These are phyloP conservation scores for Brachyistius frenatus DNA, from an alignment of 2,113 vertebrate species.

Conservation along the genomic window DNA sequence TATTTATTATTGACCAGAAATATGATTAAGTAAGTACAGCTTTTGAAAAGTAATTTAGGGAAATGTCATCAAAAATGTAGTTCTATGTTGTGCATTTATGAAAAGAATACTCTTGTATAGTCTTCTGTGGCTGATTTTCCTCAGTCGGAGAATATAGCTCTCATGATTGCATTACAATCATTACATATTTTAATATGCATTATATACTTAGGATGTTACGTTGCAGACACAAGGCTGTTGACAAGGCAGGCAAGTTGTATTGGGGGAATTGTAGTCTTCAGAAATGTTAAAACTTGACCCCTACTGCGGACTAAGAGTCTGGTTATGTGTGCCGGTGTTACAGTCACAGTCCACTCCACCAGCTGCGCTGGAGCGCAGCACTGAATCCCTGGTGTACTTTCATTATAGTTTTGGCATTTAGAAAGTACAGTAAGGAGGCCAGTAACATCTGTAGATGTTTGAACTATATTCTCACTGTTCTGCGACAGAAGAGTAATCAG, in stretches of 20 bases:
- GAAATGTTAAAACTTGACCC: neutral
- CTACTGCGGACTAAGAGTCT: neutral
- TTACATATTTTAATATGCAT: too few relatives aligned
- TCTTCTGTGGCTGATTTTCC: too few relatives aligned
- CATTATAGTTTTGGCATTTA: constrained; percentile 23
- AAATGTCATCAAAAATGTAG: too few relatives aligned
- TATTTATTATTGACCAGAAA: too few relatives aligned
- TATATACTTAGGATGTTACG: neutral
- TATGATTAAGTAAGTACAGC: too few relatives aligned
- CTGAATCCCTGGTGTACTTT: constrained; percentile 2
- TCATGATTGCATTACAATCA: too few relatives aligned
- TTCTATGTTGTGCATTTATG: too few relatives aligned
- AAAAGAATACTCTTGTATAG: too few relatives aligned
- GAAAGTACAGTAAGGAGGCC: constrained; percentile 6
- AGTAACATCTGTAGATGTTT: constrained; percentile 6
- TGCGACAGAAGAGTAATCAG: constrained; percentile 34
- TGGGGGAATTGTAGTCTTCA: neutral
- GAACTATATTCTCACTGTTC: constrained; percentile 19
- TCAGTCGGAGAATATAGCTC: too few relatives aligned
- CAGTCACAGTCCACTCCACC: neutral
- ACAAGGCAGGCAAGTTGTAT: neutral
- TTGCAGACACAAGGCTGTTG: neutral
- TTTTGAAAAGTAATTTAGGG: too few relatives aligned
- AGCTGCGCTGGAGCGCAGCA: neutral
- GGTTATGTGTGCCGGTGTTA: neutral